These are phyloP conservation scores for Thereva nobilitata DNA, from an alignment of 2,888 invertebrate genomes.

Conservation along the genomic window DNA sequence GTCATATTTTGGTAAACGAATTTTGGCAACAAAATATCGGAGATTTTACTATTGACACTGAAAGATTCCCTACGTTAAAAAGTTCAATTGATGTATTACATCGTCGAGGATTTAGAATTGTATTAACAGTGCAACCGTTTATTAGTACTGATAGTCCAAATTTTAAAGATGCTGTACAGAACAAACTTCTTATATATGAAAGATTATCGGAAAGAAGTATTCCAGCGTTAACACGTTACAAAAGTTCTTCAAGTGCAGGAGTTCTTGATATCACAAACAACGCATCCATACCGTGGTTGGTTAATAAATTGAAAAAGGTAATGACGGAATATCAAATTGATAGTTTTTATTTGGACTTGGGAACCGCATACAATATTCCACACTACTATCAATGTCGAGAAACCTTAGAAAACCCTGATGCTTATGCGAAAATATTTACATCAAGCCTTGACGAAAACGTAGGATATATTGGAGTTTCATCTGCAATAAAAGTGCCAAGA, in stretches of 20 bases:
- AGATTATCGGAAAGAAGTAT: conserved; percentile 76
- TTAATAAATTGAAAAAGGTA: conserved; percentile 71
- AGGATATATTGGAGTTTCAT: conserved; percentile 74
- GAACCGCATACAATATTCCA: conserved; percentile 83
- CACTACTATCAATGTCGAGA: conserved; percentile 81
- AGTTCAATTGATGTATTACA: conserved; percentile 79
- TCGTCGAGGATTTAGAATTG: conserved; percentile 82
- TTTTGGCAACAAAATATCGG: conserved; percentile 85
- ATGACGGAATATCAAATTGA: conserved; percentile 77
- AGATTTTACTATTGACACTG: conserved; percentile 79
- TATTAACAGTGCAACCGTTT: conserved; percentile 88
- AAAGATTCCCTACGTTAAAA: conserved; percentile 76
- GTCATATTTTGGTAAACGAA: conserved; percentile 77
- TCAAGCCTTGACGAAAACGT: conserved; percentile 68
- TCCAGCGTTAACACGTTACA: conserved; percentile 81
- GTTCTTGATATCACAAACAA: conserved; percentile 87
- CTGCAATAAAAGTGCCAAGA: conserved; percentile 78
- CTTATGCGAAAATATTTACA: conserved; percentile 75
- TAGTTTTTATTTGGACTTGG: conserved; percentile 82
- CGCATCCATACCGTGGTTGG: conserved; percentile 78
- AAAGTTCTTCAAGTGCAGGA: conserved; percentile 78
- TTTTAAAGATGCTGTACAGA: conserved; percentile 78
- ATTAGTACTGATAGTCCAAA: conserved; percentile 83
- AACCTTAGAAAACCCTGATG: conserved; percentile 77
- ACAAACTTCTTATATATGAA: conserved; percentile 77